These are phyloP conservation scores for Eupeodes latifasciatus DNA, from an alignment of 2,888 invertebrate genomes.

Conservation along the genomic window DNA sequence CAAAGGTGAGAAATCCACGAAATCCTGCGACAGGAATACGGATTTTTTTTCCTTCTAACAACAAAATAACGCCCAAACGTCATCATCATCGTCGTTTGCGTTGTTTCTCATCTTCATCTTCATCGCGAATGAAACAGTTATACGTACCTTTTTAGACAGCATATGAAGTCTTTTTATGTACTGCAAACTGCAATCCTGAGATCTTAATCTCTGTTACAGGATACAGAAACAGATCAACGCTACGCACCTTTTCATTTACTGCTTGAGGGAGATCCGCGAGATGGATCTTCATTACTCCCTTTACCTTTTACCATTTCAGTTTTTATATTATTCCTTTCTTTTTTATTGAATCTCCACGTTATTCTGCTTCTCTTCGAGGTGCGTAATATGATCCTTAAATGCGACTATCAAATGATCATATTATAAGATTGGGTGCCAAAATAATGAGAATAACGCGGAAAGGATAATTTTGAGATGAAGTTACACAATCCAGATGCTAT, in stretches of 20 bases:
- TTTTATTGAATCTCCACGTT: not conserved
- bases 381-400: constrained; percentile 62
- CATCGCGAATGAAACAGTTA: constrained; percentile 71
- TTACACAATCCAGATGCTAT: constrained; percentile 73
- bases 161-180: constrained; percentile 33
- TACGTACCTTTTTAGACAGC: constrained; percentile 36
- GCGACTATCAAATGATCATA: constrained; percentile 69
- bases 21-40: constrained; percentile 32
- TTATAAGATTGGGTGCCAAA: constrained; percentile 66
- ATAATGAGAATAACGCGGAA: constrained; percentile 52
- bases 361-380: not conserved
- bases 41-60: constrained; percentile 16
- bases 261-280: constrained; percentile 66
- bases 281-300: constrained; percentile 58
- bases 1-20: constrained; percentile 64
- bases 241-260: constrained; percentile 58
- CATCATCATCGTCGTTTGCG: constrained; percentile 16
- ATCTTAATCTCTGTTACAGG: constrained; percentile 66
- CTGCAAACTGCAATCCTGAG: constrained; percentile 55
- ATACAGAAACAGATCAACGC: constrained; percentile 28
- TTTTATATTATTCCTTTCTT: not conserved
- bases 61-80: constrained; percentile 23
- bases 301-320: constrained; percentile 16
- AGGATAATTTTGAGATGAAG: constrained; percentile 74
- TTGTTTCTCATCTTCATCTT: constrained; percentile 25